A percentile compares a stretch with the other conserved stretches of the same genome.
phyloP scores from a whole-genome alignment of 2,113 vertebrate genomes.

The Fregetta grallaria region DNA sequence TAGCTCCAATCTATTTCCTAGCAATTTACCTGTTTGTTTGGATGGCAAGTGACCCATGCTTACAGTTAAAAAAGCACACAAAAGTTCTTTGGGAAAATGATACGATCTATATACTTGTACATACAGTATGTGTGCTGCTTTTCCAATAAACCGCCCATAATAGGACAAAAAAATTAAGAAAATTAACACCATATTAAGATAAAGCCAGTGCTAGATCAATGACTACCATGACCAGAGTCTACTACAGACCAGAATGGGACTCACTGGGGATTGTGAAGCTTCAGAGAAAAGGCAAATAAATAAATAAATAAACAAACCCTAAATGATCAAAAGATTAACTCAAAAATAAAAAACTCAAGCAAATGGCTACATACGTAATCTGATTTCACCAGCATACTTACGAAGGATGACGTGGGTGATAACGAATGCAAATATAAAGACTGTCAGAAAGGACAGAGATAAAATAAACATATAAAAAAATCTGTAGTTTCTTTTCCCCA shows the following conservation, averaged over 20 bases:
- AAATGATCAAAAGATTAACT: slow-evolving; percentile 69
- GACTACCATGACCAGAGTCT: neutral
- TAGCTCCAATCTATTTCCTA: neutral
- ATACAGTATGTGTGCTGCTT: neutral
- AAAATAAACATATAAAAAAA: slow-evolving; percentile 99
- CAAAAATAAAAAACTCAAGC: slow-evolving; percentile 69
- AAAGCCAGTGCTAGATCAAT: neutral
- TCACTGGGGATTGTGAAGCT: neutral
- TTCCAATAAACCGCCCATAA: neutral
- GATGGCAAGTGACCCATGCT: neutral
- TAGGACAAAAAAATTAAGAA: neutral
- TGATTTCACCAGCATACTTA: slow-evolving; percentile 85
- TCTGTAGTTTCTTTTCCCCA: slow-evolving; percentile 99
- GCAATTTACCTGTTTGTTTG: neutral
- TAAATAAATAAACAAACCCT: slow-evolving; percentile 50
- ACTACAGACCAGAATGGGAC: neutral
- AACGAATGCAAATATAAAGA: slow-evolving; percentile 99
- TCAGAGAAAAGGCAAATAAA: slow-evolving; percentile 47
- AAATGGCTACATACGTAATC: slow-evolving; percentile 71
- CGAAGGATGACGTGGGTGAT: slow-evolving; percentile 96
- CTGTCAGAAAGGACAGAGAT: slow-evolving; percentile 98
- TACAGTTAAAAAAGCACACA: neutral
- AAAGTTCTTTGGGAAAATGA: neutral
- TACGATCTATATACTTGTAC: neutral
- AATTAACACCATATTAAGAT: neutral